Base-by-base conservation (phyloP, 64 coral and sea anemone genomes). In the Catalaphyllia jardinei region DNA sequence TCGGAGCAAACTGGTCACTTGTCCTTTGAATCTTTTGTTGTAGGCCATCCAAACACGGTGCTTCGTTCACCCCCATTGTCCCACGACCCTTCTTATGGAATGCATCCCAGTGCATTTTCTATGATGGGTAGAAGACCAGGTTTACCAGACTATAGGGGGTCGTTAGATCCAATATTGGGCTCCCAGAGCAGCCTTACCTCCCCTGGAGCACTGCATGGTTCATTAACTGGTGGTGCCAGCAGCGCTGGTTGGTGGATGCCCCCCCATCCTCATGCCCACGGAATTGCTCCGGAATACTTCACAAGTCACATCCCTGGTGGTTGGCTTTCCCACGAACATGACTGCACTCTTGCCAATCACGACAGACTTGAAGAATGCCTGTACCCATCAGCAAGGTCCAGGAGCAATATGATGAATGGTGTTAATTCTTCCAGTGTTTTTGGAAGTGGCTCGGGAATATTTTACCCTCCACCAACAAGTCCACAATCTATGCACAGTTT, bases 91-190 rank as follows among this genome's bases (percentile, higher is more conserved):
- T 54, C 94, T 31, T 99, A 93, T 84, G 91, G 97, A 76, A 91
- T 99, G 91, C 93, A 92, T 52, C 91, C 97, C 84, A 93, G 94
- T 88, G 97, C 97, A 20, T 99, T 99, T 73, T 95, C 97, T 85
- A 90, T 99, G 86, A 99, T 99, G 91, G 86, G 94, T 6, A 99
- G 97, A 91, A 93, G 97, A 83, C 88, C 94, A 67, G 87, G 83
- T 52, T 88, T 99, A 14, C 93, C 94, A 76, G 59, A 90, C 31
- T 90, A 83, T 31, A 88, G 83, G 85, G 76, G 86, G n/a, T 82
- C 90, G 31, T 89, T 99, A 77, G 97, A 99, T 62, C 97, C 97
- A 62, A 91, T 99, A 54, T 84, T 97, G n/a, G 76, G 75, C 78
- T 93, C 94, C 39, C 93, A 91, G 71, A 79, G 87, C 38, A 95